phyloP scores from a whole-genome alignment of 2,888 invertebrate species.

The Quadroppia sp. region DNA sequence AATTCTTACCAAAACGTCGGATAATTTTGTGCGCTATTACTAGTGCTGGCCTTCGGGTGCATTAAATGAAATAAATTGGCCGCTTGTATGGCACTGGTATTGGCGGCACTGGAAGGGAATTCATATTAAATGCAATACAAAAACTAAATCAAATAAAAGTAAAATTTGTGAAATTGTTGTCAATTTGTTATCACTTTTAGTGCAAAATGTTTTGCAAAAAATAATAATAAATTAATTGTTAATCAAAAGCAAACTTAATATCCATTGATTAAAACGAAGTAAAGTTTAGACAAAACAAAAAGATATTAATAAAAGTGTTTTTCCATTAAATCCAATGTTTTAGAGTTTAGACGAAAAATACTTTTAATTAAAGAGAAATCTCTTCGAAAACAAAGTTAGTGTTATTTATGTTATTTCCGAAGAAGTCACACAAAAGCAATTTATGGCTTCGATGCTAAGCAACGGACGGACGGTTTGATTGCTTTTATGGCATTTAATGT shows the following conservation, averaged over 20 bases:
- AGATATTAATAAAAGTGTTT: too few relatives aligned
- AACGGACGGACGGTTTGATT: background rate
- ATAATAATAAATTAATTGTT: too few relatives aligned
- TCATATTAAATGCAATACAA: constrained; percentile 1
- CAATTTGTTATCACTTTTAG: too few relatives aligned
- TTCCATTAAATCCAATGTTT: too few relatives aligned
- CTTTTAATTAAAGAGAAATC: too few relatives aligned
- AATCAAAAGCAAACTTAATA: too few relatives aligned
- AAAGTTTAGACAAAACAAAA: too few relatives aligned
- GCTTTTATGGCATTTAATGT: background rate
- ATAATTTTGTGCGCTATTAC: background rate
- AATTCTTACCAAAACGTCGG: constrained; percentile 11
- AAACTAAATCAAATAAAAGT: background rate
- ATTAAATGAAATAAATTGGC: constrained; percentile 21
- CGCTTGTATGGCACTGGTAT: background rate
- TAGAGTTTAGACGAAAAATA: too few relatives aligned
- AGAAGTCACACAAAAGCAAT: background rate
- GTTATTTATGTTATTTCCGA: too few relatives aligned
- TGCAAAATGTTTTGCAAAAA: background rate
- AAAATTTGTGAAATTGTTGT: too few relatives aligned
- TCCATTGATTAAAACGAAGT: too few relatives aligned
- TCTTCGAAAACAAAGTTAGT: too few relatives aligned
- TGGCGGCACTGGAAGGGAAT: background rate
- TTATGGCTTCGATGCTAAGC: background rate
- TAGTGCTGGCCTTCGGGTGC: constrained; percentile 9